Evolutionary conservation across 2,113 vertebrate genomes (phyloP), one percentile per base, ranked within the genome.

Genomic region (Apodemus speciosus): DNA sequence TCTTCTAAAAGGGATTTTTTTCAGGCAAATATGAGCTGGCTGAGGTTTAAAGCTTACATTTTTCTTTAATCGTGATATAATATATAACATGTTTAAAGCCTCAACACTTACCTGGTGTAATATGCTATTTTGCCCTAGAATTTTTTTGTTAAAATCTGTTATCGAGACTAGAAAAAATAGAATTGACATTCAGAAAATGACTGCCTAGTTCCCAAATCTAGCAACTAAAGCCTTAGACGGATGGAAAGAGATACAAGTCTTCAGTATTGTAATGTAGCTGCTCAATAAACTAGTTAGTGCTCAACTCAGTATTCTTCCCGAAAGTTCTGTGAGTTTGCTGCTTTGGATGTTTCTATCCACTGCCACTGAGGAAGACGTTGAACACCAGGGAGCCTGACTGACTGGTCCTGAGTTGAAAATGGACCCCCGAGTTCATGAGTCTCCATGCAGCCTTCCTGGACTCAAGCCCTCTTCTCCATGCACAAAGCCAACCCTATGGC

Each of bases 1-100:
- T 38, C 32, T 84, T 56, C 51, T 35, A 49, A 30, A 64, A 58
- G 6, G 49, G 30, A 83, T 21, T 9, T 60, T 60, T 58, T 60
- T 60, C 32, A 81, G 68, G 53, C 9, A 20, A 77, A 32, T 62
- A 38, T 83, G 46, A 95, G 7, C 38, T 73, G 21, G 10, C 10
- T 77, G 16, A 51, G 10, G 60, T 25, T 62, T 46, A 53, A 85
- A 30, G 32, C 32, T 91, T 30, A 27, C 16, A 49, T 35, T 85
- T 86, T 89, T 94, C 72, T 69, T 89, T 81, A 73, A 85, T 43
- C 53, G 46, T 88, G 38, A 30, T 62, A 43, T 90, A n/a, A 58
- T 58, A 60, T 8, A 72, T 71, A 77, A 38, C 1, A n/a, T 6
- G 6, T 49, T 43, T 62, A 15, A 21, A n/a, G 6, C 8, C 2